These are phyloP conservation scores for Paradisaea rubra DNA, from an alignment of 2,113 vertebrate genomes.

Conservation along the genomic window DNA sequence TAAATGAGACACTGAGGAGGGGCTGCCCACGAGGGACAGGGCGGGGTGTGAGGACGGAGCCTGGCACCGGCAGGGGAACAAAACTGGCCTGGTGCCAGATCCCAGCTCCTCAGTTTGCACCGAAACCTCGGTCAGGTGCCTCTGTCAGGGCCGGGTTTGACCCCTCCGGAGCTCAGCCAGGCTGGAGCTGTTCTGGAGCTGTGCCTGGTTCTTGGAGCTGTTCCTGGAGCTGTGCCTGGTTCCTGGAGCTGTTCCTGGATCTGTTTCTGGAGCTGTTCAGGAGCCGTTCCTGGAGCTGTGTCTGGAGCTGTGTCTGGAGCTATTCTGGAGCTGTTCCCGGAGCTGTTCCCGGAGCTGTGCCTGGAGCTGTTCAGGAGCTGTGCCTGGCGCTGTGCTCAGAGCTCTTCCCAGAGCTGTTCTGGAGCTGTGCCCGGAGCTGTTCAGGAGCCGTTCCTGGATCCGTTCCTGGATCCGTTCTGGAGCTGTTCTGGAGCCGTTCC, in stretches of 20 bases:
- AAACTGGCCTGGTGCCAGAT: not conserved
- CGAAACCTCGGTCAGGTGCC: fast-evolving
- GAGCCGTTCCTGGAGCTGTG: not conserved
- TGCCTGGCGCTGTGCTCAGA: too few relatives aligned
- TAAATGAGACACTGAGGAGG: fast-evolving
- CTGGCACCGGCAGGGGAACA: fast-evolving
- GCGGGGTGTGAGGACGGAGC: fast-evolving
- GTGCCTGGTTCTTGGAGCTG: not conserved
- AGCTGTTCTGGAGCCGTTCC: not conserved
- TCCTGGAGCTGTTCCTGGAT: not conserved
- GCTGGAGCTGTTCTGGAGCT: not conserved
- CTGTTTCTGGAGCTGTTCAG: not conserved
- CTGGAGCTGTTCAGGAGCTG: not conserved
- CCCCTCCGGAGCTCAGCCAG: fast-evolving
- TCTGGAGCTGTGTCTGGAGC: not conserved
- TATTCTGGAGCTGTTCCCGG: not conserved
- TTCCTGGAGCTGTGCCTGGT: not conserved
- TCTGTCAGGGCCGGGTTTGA: too few relatives aligned
- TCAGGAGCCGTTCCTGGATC: not conserved
- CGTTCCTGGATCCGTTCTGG: not conserved
- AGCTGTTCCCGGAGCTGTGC: too few relatives aligned
- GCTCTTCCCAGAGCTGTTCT: not conserved
- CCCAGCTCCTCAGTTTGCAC: fast-evolving
- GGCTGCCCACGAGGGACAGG: not conserved
- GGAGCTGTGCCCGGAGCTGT: not conserved